Evolutionary conservation across 2,888 invertebrate species (phyloP).

Genomic region (Gastrophysa polygoni): DNA sequence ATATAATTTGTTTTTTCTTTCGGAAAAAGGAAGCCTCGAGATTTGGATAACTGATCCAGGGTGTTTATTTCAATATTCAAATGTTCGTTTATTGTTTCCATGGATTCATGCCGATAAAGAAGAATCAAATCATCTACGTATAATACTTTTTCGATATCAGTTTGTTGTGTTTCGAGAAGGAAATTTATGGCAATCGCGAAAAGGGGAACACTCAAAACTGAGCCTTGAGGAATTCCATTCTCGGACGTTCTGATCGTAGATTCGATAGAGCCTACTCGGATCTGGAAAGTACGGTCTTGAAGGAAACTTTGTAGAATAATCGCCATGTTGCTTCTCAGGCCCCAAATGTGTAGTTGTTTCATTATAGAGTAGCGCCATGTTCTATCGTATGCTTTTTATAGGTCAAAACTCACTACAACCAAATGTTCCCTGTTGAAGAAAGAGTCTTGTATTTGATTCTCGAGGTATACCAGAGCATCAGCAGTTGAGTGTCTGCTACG

Average conservation of each 20-base stretch:
- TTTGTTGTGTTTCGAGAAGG: background rate
- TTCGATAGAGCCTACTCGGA: background rate
- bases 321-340: constrained; percentile 24
- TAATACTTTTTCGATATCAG: background rate
- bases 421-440: constrained; percentile 7
- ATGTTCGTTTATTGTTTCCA: background rate
- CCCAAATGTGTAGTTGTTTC: constrained; percentile 22
- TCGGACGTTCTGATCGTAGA: constrained; percentile 4
- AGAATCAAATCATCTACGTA: background rate
- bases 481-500: constrained; percentile 1
- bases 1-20: background rate
- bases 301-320: constrained; percentile 12
- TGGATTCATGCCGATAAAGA: background rate
- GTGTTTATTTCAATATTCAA: background rate
- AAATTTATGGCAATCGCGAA: constrained; percentile 29
- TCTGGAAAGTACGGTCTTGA: constrained; percentile 6
- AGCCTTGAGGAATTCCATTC: constrained; percentile 34
- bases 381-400: constrained; percentile 15
- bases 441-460: constrained; percentile 8
- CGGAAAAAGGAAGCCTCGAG: background rate
- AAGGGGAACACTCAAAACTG: constrained; percentile 22
- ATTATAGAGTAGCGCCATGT: constrained; percentile 30
- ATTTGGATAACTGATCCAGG: background rate
- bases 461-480: constrained; percentile 6
- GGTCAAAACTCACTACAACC: constrained; percentile 15